These are phyloP conservation scores for Liposcelis brunnea DNA, from an alignment of 2,888 invertebrate genomes.

Conservation along the genomic window DNA sequence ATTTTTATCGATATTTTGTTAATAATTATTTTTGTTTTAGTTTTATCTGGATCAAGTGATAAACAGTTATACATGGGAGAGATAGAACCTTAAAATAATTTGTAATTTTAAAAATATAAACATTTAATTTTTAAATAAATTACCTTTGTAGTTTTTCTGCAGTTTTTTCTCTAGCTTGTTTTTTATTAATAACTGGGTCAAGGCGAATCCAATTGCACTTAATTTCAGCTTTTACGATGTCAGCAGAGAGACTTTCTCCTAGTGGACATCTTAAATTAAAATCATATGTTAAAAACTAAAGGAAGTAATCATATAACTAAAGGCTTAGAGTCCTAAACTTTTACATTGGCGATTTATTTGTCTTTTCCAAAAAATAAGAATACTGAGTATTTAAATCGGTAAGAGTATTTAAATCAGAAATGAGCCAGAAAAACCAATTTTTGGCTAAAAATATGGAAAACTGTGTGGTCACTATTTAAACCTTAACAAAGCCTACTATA, in stretches of 20 bases:
- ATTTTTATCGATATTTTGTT: neutral
- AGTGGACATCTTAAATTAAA: slow-evolving; percentile 32
- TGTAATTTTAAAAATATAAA: neutral
- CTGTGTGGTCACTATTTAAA: too few relatives aligned
- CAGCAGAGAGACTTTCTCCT: slow-evolving; percentile 31
- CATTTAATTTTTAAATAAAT: neutral
- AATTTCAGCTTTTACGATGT: slow-evolving; percentile 38
- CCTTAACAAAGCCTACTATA: neutral
- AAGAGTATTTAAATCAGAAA: too few relatives aligned
- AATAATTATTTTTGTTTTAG: slow-evolving; percentile 28
- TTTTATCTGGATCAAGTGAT: slow-evolving; percentile 87
- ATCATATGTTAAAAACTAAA: neutral
- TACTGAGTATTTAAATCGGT: too few relatives aligned
- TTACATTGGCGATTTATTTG: too few relatives aligned
- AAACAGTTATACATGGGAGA: slow-evolving; percentile 92
- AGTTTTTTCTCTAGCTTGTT: too few relatives aligned
- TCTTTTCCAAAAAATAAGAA: too few relatives aligned
- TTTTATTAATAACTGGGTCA: neutral
- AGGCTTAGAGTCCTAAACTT: too few relatives aligned
- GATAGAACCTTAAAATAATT: slow-evolving; percentile 42
- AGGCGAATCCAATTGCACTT: slow-evolving; percentile 30
- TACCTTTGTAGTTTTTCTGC: too few relatives aligned
- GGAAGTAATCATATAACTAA: too few relatives aligned
- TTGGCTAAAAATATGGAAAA: too few relatives aligned
- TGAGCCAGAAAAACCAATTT: too few relatives aligned